Evolutionary conservation across 2,797 vertebrate genomes (phyloP).

Genomic region (Alcedo quadribrachys): DNA sequence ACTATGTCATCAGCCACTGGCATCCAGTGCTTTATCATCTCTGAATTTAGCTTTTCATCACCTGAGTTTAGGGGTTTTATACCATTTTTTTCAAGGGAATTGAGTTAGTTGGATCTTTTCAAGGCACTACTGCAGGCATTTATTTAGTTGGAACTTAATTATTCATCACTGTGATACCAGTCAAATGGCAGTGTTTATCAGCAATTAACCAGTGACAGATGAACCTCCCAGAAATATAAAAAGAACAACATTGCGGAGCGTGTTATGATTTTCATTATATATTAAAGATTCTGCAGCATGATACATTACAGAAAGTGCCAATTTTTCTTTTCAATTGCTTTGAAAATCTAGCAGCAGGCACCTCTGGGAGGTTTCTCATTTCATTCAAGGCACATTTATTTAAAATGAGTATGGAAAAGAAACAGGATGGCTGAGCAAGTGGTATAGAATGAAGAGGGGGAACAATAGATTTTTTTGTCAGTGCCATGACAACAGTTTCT

Average conservation of each 20-base stretch:
- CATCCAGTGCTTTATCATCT: background rate
- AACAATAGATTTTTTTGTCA: conserved; percentile 48
- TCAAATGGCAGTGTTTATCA: conserved; percentile 71
- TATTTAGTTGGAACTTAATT: conserved; percentile 64
- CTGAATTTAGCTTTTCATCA: conserved; percentile 7
- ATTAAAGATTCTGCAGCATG: conserved; percentile 36
- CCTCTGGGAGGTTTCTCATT: conserved; percentile 50
- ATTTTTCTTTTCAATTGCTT: conserved; percentile 64
- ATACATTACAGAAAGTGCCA: conserved; percentile 30
- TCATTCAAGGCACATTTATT: conserved; percentile 50
- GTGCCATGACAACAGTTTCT: conserved; percentile 44
- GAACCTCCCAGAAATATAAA: conserved; percentile 48
- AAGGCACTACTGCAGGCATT: conserved; percentile 1
- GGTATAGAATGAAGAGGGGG: background rate
- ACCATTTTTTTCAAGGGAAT: conserved; percentile 18
- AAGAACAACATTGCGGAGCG: conserved; percentile 45
- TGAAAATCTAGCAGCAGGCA: conserved; percentile 46
- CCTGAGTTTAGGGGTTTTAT: background rate
- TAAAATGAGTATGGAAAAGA: background rate
- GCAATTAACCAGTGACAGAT: conserved; percentile 63
- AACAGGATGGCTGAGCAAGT: conserved; percentile 17
- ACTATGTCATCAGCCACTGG: background rate
- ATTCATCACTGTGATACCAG: conserved; percentile 44
- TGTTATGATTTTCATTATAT: conserved; percentile 38
- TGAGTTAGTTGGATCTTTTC: conserved; percentile 35